Evolutionary conservation across 2,797 vertebrate genomes (phyloP), one percentile per base, ranked within the genome.

Genomic region (Eulemur coronatus): DNA sequence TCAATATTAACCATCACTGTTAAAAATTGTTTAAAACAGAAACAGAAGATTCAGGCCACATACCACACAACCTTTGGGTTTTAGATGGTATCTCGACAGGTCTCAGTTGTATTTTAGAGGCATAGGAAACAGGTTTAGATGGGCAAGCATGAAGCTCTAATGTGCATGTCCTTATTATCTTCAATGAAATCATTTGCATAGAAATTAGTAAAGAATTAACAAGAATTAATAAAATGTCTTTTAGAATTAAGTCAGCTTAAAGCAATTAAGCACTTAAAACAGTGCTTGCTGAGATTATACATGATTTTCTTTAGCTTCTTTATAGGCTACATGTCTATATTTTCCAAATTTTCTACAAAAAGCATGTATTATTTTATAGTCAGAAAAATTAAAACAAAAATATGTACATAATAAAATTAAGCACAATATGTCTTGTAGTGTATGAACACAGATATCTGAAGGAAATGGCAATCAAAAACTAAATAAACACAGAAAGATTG

Each of bases 341-440:
- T 65, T 96, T 81, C 26, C 3, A 94, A 91, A 87, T 96, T 41
- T 87, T 82, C 65, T 81, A 82, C 13, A 55, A 89, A 95, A 95
- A 86, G 10, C 28, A 57, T 59, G n/a, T 35, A 55, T 89, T 95
- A 55, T 52, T 88, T 94, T 87, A 92, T 57, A 84, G 17, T 76
- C 33, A 79, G 24, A 88, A 94, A 89, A 89, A 85, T 18, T 72
- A 59, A 81, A 63, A 82, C 46, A 73, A 38, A 94, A 76, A 76
- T 75, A 78, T 13, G 41, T 48, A 76, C 22, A 63, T 61, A 48
- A 59, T 85, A 93, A 88, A 82, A 76, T 79, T 30, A 79, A 84
- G 72, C 28, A 41, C 69, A 93, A 43, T 35, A 78, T 81, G 14
- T 9, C 50, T 81, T 70, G 7, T 20, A 63, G 6, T 26, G 10